A percentile compares a stretch with the other conserved stretches of the same genome.
phyloP scores from a whole-genome alignment of 2,888 invertebrate species.

The Rutpela maculata region DNA sequence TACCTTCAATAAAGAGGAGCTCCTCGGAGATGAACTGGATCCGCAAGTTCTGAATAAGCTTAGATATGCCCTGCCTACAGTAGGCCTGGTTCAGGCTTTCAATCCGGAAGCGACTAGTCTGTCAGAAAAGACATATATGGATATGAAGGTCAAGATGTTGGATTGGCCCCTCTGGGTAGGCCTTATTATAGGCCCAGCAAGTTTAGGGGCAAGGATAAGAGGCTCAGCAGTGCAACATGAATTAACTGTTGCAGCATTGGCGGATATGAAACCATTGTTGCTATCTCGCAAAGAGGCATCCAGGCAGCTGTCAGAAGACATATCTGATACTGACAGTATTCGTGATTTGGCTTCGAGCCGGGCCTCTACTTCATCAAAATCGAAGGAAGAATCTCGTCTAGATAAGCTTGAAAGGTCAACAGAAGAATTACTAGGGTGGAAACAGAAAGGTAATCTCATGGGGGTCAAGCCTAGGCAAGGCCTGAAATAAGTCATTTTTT shows the following conservation, averaged over 20 bases:
- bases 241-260: conserved; percentile 47
- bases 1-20: conserved; percentile 40
- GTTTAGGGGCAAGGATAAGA: conserved; percentile 51
- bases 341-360: background rate
- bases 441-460: no score
- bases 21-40: conserved; percentile 51
- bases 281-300: conserved; percentile 44
- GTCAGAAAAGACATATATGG: conserved; percentile 51
- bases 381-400: background rate
- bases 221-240: conserved; percentile 57
- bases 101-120: conserved; percentile 47
- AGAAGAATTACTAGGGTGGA: no score
- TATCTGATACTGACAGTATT: background rate
- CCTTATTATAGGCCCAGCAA: conserved; percentile 51
- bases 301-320: background rate
- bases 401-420: background rate
- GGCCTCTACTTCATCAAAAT: background rate
- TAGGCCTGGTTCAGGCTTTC: conserved; percentile 53
- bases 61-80: conserved; percentile 55
- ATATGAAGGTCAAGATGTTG: conserved; percentile 55
- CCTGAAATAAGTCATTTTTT: no score
- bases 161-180: conserved; percentile 57
- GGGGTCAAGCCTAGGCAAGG: no score
- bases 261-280: conserved; percentile 52
- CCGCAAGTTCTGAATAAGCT: conserved; percentile 56